phyloP scores from a whole-genome alignment of 2,888 invertebrate species.

The Chaitophorus viminalis region DNA sequence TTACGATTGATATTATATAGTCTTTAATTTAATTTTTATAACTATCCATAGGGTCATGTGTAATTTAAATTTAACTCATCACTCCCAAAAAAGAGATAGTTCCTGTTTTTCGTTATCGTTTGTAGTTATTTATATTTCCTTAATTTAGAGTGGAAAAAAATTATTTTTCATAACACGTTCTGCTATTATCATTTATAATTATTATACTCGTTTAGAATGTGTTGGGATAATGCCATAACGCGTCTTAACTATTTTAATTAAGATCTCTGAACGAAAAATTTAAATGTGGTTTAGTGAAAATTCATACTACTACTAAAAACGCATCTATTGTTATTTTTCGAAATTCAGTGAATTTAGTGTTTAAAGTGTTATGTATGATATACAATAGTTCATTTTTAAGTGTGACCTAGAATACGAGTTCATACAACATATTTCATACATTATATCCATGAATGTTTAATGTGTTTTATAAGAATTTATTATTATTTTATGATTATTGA shows the following conservation, averaged over 20 bases:
- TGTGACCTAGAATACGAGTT: neutral
- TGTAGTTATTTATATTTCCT: neutral
- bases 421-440: neutral
- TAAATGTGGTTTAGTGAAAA: neutral
- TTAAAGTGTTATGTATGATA: neutral
- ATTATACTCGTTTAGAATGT: neutral
- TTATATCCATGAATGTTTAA: neutral
- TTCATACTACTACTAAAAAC: neutral
- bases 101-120: neutral
- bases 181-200: neutral
- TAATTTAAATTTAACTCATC: neutral
- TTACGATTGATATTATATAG: neutral
- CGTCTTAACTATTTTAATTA: neutral
- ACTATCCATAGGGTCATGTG: neutral
- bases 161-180: neutral
- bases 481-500: neutral
- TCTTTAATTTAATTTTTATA: neutral
- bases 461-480: neutral
- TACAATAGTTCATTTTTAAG: neutral
- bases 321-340: neutral
- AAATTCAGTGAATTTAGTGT: neutral
- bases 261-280: neutral
- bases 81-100: neutral
- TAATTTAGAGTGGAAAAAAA: neutral
- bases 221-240: neutral